These are phyloP conservation scores for Podotricha telesiphe DNA, from an alignment of 2,888 invertebrate species.

Conservation along the genomic window DNA sequence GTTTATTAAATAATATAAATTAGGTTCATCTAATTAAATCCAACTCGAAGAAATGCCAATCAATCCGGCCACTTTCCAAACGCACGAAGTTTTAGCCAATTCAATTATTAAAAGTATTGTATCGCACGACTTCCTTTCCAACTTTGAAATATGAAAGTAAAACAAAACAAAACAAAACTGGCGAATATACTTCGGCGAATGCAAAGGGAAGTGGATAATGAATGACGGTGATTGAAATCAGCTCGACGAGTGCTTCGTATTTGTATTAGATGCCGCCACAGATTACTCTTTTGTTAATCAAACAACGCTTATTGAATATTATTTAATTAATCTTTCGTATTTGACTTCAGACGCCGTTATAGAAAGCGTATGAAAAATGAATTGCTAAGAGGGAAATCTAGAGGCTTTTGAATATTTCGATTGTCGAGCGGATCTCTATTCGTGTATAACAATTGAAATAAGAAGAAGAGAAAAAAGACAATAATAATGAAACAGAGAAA, in stretches of 20 bases:
- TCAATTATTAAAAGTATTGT: slow-evolving; percentile 49
- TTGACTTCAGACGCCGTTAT: slow-evolving; percentile 67
- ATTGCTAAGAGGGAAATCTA: slow-evolving; percentile 51
- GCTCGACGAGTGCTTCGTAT: slow-evolving; percentile 73
- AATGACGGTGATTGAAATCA: slow-evolving; percentile 81
- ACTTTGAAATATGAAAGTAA: slow-evolving; percentile 79
- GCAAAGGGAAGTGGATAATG: slow-evolving; percentile 82
- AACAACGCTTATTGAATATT: slow-evolving; percentile 80
- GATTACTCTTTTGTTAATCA: slow-evolving; percentile 82
- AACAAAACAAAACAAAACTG: slow-evolving; percentile 79
- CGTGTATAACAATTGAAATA: too few relatives aligned
- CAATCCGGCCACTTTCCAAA: slow-evolving; percentile 56
- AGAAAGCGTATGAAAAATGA: slow-evolving; percentile 51
- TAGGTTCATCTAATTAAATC: slow-evolving; percentile 6
- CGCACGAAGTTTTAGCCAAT: slow-evolving; percentile 62
- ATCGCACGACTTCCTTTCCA: slow-evolving; percentile 60
- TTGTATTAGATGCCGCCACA: slow-evolving; percentile 81
- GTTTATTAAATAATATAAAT: background rate
- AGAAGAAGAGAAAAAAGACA: background rate
- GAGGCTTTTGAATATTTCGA: slow-evolving; percentile 49
- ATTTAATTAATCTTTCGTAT: slow-evolving; percentile 80
- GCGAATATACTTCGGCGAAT: slow-evolving; percentile 74
- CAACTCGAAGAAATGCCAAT: slow-evolving; percentile 33
- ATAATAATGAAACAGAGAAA: background rate
- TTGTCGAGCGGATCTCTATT: too few relatives aligned